Conservation (phyloP, 2,113 vertebrate genomes). For the Corydoras maculifer region DNA sequence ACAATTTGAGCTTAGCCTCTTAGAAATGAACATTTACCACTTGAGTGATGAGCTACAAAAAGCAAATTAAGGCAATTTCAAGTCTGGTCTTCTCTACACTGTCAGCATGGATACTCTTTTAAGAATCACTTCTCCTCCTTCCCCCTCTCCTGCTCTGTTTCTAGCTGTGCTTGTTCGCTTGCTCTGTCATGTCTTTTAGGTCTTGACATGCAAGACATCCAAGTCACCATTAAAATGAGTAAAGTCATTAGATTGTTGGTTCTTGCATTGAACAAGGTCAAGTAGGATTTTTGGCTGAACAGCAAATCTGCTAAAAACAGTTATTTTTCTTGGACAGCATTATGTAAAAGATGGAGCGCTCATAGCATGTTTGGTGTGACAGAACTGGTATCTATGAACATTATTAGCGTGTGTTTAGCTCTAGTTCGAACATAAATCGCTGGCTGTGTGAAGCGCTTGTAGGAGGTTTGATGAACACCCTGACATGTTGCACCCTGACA, state of each 20-base stretch:
- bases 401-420: neutral
- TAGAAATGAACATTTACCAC: slow-evolving; percentile 42
- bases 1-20: slow-evolving; percentile 34
- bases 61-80: slow-evolving; percentile 65
- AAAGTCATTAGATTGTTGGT: slow-evolving; percentile 4
- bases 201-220: slow-evolving; percentile 1
- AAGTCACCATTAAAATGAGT: slow-evolving; percentile 10
- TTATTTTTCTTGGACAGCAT: neutral
- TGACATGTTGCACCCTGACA: slow-evolving; percentile 50
- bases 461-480: slow-evolving; percentile 24
- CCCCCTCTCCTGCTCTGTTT: neutral
- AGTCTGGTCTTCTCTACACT: slow-evolving; percentile 32
- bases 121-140: neutral
- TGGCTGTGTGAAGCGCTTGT: slow-evolving; percentile 26
- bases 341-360: no score
- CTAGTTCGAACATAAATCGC: slow-evolving; percentile 19
- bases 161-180: neutral
- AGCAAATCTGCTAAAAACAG: neutral
- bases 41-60: slow-evolving; percentile 38
- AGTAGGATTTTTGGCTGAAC: neutral
- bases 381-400: neutral
- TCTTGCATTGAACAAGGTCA: slow-evolving; percentile 2
- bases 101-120: slow-evolving; percentile 8
- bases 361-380: no score
- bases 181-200: slow-evolving; percentile 14